Base-by-base conservation (phyloP, 2,113 vertebrate species). In the Deroptyus accipitrinus region DNA sequence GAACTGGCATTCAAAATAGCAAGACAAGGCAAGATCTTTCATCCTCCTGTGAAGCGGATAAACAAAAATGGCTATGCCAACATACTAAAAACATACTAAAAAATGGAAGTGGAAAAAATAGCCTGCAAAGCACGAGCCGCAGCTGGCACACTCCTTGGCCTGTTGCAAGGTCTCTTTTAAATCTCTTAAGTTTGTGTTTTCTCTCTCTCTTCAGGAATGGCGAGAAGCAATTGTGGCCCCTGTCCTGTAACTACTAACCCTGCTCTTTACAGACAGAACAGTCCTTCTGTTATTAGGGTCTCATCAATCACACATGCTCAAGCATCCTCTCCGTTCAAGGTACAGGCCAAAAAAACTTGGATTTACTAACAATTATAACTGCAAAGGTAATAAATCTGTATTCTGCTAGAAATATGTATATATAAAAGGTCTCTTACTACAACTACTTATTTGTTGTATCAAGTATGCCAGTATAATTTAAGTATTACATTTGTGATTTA, bases 401-500 rank as follows among this genome's bases (percentile, higher is more conserved):
- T 69, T 88, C 63, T 88, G 70, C 31, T 74, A 69, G 27, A 13
- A 52, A 37, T 57, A 69, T n/a, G n/a, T 19, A 63, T 30, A 2
- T n/a, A 52, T 39, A 63, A 68, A 57, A 74, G 30, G 13, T 20
- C 23, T 85, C 24, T 39, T 88, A 25, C 69, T 88, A 84, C 63
- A 88, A 44, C n/a, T 86, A 54, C 59, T 93, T 87, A 76, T 92
- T 95, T 85, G 37, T 54, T 89, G 42, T 61, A 64, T 61, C 42
- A 88, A 76, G 51, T n/a, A 52, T 39, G 37, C 20, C 86, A 85
- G 28, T 52, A 54, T 22, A 91, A 88, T 3, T 52, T n/a, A 94
- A 86, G 23, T 44, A 69, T 62, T 90, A 84, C 64, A n/a, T 79
- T 91, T 91, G 63, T 77, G 55, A 92, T 90, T 83, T 96, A 91